Percentiles rank a stretch among this genome's conserved stretches.
These are phyloP conservation scores for Hyalella azteca DNA, from an alignment of 2,888 invertebrate genomes.

Conservation along the genomic window DNA sequence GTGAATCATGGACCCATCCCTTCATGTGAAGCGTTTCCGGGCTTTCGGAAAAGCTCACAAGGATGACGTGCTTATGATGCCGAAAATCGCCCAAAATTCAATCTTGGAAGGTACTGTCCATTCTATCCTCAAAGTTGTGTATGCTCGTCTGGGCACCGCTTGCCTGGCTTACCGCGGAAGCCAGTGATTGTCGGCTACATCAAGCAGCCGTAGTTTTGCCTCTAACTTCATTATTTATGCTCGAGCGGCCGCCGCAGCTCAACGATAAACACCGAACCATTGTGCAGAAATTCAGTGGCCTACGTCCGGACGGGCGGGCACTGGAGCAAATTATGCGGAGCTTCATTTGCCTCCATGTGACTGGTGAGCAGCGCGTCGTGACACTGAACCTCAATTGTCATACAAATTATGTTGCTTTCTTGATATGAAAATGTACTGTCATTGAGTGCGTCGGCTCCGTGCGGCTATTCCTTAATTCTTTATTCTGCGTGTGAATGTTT, in stretches of 20 bases:
- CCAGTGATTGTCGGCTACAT: conserved; percentile 17
- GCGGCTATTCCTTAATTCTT: too few relatives aligned
- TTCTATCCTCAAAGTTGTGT: not conserved
- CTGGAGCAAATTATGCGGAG: not conserved
- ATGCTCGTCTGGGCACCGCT: not conserved
- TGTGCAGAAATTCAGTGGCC: conserved; percentile 28
- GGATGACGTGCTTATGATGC: conserved; percentile 7
- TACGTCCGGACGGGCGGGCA: not conserved
- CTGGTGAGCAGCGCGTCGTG: not conserved
- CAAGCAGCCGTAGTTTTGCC: conserved; percentile 28
- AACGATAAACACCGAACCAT: conserved; percentile 26
- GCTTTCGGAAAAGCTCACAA: not conserved
- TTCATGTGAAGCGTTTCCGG: conserved; percentile 8
- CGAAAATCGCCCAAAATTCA: not conserved
- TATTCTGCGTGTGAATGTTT: too few relatives aligned
- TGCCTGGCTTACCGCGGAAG: not conserved
- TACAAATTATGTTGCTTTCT: too few relatives aligned
- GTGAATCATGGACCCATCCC: not conserved
- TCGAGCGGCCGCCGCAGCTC: conserved; percentile 16
- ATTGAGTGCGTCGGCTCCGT: too few relatives aligned
- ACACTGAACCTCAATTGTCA: too few relatives aligned
- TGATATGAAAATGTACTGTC: too few relatives aligned
- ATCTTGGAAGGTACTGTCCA: conserved; percentile 21
- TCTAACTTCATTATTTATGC: conserved; percentile 37
- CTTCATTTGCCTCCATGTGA: conserved; percentile 8